Evolutionary conservation across 2,113 vertebrate genomes (phyloP), one percentile per base, ranked within the genome.

Genomic region (Daphoenositta chrysoptera): DNA sequence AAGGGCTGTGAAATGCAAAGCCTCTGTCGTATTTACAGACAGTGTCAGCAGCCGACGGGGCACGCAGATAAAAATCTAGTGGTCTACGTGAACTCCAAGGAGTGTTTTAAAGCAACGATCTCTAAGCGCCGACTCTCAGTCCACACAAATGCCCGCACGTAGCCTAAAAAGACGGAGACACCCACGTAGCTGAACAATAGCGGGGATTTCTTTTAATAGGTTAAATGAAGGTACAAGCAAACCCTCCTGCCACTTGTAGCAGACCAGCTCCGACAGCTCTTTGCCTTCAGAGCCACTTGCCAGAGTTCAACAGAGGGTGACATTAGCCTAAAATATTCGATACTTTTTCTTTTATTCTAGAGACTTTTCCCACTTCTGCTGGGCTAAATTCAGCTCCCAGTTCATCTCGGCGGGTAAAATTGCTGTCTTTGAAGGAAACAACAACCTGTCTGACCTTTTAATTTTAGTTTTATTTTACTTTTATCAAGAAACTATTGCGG

Each of bases 241-340:
- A 63, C 28, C n/a, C 53, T 58, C 44, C 79, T 53, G 83, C 83
- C 81, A 82, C 91, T 94, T 66, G 51, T 44, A 89, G 78, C 72
- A 63, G 48, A 68, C 14, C 58, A 68, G 40, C 44, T 48, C 54
- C 42, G 50, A 42, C 47, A n/a, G 68, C 50, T 81, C 83, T 63
- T 39, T 63, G 83, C 86, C 86, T 70, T 81, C 83, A 61, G 68
- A 93, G 63, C 23, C 87, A 66, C 77, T 94, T 82, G 86, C 40
- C 75, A 60, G 79, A 76, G 79, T 92, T 91, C 87, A 89, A 70
- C 69, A 61, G 72, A 91, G 68, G 78, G 89, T 94, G 78, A 96
- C 89, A 91, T 85, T 79, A 89, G 45, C 61, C 73, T 91, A 82
- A 94, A 94, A 89, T 84, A 91, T 89, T 83, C 68, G 64, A 73